Percentiles rank a stretch among this genome's conserved stretches.
These are phyloP conservation scores for Papilio elwesi DNA, from an alignment of 2,888 invertebrate genomes.

Conservation along the genomic window DNA sequence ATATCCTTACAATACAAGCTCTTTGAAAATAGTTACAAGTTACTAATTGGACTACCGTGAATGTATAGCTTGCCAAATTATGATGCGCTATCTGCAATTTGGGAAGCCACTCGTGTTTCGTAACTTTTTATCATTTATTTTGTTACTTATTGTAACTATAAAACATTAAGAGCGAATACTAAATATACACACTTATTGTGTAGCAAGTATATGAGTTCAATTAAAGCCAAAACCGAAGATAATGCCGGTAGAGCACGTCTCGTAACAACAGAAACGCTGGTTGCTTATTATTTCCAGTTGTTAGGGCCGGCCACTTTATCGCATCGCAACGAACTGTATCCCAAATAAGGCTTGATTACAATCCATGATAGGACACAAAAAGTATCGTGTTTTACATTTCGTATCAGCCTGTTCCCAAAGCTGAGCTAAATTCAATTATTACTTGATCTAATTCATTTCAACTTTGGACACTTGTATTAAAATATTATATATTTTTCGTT, in stretches of 20 bases:
- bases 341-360: slow-evolving; percentile 48
- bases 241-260: slow-evolving; percentile 46
- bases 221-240: slow-evolving; percentile 57
- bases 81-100: neutral
- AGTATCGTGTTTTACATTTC: neutral
- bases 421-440: too few relatives aligned
- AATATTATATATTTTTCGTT: too few relatives aligned
- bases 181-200: slow-evolving; percentile 42
- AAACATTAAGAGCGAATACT: neutral
- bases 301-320: slow-evolving; percentile 59
- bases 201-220: slow-evolving; percentile 60
- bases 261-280: slow-evolving; percentile 56
- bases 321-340: slow-evolving; percentile 57
- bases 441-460: too few relatives aligned
- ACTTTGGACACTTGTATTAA: too few relatives aligned
- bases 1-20: neutral
- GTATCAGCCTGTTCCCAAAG: neutral
- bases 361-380: neutral
- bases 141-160: neutral
- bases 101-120: neutral
- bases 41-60: neutral
- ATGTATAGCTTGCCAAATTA: neutral
- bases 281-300: slow-evolving; percentile 61
- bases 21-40: neutral
- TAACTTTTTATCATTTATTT: neutral